Base-by-base conservation (phyloP, 2,113 vertebrate genomes). In the Tachysurus fulvidraco region DNA sequence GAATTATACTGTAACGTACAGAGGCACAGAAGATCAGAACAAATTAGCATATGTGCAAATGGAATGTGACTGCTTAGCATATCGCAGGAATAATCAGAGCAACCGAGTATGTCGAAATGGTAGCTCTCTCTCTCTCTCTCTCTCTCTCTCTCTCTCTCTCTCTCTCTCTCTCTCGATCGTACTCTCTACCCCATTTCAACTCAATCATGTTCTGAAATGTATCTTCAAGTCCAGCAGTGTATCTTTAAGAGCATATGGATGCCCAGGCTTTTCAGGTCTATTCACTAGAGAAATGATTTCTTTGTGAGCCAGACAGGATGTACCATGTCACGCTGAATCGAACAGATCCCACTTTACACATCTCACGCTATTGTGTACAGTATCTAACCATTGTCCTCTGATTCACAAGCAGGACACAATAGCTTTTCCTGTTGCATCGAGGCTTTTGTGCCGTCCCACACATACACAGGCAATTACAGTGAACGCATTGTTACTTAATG, bases 401-500 rank as follows among this genome's bases (percentile, higher is more conserved):
- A 52, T 55, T 23, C 74, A 11, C 55, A 44, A 62, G 55, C 41
- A 52, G 73, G 84, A 78, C 30, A 65, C 50, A 78, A 77, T 17
- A 59, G 54, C 9, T 69, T 21, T 28, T 50, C 62, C 57, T 23
- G 57, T 28, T 57, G 60, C 69, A 78, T 16, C 28, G 5, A 76
- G 55, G 44, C 41, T 25, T 76, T 9, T 64, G 46, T 44, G 55
- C 8, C 46, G 23, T 30, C 59, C 55, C 28, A 78, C 30, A 60
- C 54, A 54, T 28, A 28, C 25, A 71, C 54, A 50, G 44, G 67
- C 82, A 88, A 91, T 91, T 83, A 91, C 69, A 60, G 28, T 73
- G 79, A 84, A 90, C 88, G 90, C 84, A 91, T 81, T 83, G 62
- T 79, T 74, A 69, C 62, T 81, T 87, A 87, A 91, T 89, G 84